These are phyloP conservation scores for Acanthococcus lagerstroemiae DNA, from an alignment of 2,888 invertebrate genomes.

Conservation along the genomic window DNA sequence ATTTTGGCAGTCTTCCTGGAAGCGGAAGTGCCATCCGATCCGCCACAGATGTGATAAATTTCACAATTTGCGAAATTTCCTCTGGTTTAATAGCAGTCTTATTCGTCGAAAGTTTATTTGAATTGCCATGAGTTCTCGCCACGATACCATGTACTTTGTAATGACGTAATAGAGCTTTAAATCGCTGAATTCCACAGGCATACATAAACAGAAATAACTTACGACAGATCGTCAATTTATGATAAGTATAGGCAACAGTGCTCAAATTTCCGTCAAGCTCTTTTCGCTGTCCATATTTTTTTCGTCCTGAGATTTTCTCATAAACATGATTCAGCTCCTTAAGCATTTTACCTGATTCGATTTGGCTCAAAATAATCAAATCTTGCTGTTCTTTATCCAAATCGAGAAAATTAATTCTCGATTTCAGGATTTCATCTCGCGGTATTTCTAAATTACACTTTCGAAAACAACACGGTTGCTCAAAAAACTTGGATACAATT, in stretches of 20 bases:
- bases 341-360: not conserved
- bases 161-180: not conserved
- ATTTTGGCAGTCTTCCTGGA: constrained; percentile 3
- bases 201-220: not conserved
- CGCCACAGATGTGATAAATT: not conserved
- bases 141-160: not conserved
- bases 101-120: not conserved
- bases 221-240: not conserved
- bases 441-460: not conserved
- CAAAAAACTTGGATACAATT: too few relatives aligned
- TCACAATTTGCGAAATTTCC: not conserved
- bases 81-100: not conserved
- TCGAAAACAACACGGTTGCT: not conserved
- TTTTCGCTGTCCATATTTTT: not conserved
- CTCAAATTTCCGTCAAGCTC: not conserved
- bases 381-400: not conserved
- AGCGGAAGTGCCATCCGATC: not conserved
- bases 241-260: not conserved
- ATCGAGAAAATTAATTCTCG: not conserved
- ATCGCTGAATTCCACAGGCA: not conserved
- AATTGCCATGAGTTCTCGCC: not conserved
- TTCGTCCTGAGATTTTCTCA: not conserved
- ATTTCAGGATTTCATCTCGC: not conserved
- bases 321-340: not conserved
- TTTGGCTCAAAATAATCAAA: not conserved